phyloP scores from a whole-genome alignment of 2,888 invertebrate genomes.

The Hipparchia sbordonii region DNA sequence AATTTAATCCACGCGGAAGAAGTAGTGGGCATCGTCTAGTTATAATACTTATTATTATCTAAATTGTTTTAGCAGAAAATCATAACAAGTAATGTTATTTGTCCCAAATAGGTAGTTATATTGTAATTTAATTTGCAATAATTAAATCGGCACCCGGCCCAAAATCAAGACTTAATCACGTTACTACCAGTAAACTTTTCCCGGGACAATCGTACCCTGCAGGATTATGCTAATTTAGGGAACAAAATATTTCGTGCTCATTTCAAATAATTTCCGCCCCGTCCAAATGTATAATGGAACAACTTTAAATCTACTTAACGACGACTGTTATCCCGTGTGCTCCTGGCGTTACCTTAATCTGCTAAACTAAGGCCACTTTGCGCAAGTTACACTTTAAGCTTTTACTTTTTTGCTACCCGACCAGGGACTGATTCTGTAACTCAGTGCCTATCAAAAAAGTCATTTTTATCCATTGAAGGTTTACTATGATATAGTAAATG shows the following conservation, averaged over 20 bases:
- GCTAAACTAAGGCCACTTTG: conserved; percentile 5
- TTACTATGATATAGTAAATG: too few species aligned
- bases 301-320: conserved; percentile 63
- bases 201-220: conserved; percentile 43
- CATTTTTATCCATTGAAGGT: too few species aligned
- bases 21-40: too few species aligned
- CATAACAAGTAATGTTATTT: background rate
- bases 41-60: too few species aligned
- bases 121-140: conserved; percentile 17
- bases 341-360: conserved; percentile 31
- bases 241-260: conserved; percentile 67
- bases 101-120: background rate
- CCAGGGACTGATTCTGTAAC: too few species aligned
- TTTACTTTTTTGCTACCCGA: too few species aligned
- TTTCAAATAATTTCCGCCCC: conserved; percentile 70
- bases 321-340: conserved; percentile 45
- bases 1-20: too few species aligned
- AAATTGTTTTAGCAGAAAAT: background rate
- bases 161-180: conserved; percentile 22
- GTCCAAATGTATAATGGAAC: conserved; percentile 59
- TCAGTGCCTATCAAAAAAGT: too few species aligned
- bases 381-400: background rate
- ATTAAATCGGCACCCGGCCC: conserved; percentile 14
- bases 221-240: conserved; percentile 73
- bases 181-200: conserved; percentile 20